A percentile compares a stretch with the other conserved stretches of the same genome.
These are phyloP conservation scores for Oreohelix idahoensis DNA, from an alignment of 1,140 invertebrate species.

Conservation along the genomic window DNA sequence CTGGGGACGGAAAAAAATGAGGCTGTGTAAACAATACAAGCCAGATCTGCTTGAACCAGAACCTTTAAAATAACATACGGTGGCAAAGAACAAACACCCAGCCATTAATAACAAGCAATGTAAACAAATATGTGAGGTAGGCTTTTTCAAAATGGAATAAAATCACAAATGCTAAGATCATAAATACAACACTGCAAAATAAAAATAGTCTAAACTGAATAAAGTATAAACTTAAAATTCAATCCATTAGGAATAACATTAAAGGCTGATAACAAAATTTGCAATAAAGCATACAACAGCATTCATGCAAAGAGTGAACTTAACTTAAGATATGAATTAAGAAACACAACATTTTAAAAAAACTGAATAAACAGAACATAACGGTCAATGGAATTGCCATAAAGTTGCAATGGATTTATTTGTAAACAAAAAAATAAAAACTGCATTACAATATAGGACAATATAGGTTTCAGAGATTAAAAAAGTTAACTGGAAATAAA, in stretches of 20 bases:
- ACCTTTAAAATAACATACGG: too few species aligned
- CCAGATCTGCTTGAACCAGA: background rate
- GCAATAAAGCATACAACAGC: background rate
- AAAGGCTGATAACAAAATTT: too few species aligned
- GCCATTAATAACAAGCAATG: too few species aligned
- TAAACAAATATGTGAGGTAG: too few species aligned
- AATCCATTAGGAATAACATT: background rate
- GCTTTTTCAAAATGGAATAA: too few species aligned
- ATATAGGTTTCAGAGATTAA: background rate
- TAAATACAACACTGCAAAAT: too few species aligned
- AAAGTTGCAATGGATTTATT: conserved; percentile 6
- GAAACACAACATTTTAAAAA: background rate
- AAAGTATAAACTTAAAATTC: background rate
- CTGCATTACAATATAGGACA: background rate
- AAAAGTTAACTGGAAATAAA: background rate
- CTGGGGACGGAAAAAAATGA: conserved; percentile 15
- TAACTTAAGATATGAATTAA: background rate
- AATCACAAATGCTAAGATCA: too few species aligned
- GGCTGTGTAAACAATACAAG: background rate
- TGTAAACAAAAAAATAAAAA: background rate
- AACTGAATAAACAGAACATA: background rate
- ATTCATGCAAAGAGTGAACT: background rate
- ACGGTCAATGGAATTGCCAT: background rate
- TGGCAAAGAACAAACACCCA: too few species aligned
- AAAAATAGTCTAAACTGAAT: too few species aligned